Conservation (phyloP, 1,140 invertebrate species). For the Orchesella cincta region DNA sequence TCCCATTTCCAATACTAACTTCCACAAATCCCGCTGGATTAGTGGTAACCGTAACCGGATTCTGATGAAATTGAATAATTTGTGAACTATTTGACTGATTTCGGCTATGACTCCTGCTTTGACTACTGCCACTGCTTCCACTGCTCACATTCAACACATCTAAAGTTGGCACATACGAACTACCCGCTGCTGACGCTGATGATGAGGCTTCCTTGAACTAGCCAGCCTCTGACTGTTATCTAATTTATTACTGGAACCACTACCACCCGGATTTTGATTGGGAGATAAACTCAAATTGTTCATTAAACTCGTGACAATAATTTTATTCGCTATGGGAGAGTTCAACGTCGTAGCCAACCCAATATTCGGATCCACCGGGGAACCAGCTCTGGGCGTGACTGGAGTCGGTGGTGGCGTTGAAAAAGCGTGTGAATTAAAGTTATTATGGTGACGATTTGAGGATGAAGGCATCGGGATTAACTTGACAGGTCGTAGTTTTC, state of each 20-base stretch:
- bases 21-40: conserved; percentile 20
- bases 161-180: conserved; percentile 15
- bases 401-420: conserved; percentile 6
- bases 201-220: neutral
- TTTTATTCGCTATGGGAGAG: conserved; percentile 40
- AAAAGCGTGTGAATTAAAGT: neutral
- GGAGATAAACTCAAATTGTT: conserved; percentile 24
- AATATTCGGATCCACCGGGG: neutral
- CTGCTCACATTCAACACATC: neutral
- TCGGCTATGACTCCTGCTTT: conserved; percentile 2
- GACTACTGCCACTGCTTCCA: neutral
- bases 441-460: conserved; percentile 18
- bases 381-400: neutral
- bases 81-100: conserved; percentile 20
- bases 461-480: conserved; percentile 41
- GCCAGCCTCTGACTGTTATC: neutral
- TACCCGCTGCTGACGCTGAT: neutral
- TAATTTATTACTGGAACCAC: neutral
- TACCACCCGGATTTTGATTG: too few relatives aligned
- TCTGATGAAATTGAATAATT: conserved; percentile 25
- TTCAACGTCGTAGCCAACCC: conserved; percentile 36
- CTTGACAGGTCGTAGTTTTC: conserved; percentile 45
- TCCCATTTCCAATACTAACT: conserved; percentile 5
- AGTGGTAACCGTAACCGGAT: conserved; percentile 2
- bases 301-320: conserved; percentile 41